These are phyloP conservation scores for Enteromius fasciolatus DNA, from an alignment of 2,797 vertebrate species.

Conservation along the genomic window DNA sequence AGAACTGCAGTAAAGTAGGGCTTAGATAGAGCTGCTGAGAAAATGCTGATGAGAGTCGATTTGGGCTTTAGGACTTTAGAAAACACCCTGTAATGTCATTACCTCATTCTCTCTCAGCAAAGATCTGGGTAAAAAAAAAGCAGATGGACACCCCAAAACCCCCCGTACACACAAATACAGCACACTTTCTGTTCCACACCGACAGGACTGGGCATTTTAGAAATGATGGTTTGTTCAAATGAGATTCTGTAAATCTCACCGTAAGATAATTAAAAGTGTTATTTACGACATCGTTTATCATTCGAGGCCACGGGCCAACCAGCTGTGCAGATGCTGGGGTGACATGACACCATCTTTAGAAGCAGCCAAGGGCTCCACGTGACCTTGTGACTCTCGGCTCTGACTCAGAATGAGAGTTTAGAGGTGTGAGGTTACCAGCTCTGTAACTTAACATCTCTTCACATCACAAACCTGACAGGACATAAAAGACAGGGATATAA, in stretches of 20 bases:
- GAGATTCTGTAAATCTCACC: background rate
- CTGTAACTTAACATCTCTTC: slow-evolving; percentile 14
- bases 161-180: background rate
- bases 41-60: slow-evolving; percentile 66
- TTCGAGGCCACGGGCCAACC: slow-evolving; percentile 23
- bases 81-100: slow-evolving; percentile 56
- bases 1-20: slow-evolving; percentile 45
- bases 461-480: background rate
- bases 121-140: slow-evolving; percentile 20
- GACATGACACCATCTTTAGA: slow-evolving; percentile 23
- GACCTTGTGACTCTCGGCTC: slow-evolving; percentile 23
- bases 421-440: slow-evolving; percentile 25
- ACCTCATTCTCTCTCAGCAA: slow-evolving; percentile 40
- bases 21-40: slow-evolving; percentile 60
- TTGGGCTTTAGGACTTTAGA: slow-evolving; percentile 35
- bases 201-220: background rate
- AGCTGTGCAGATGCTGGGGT: slow-evolving; percentile 21
- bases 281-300: slow-evolving; percentile 16
- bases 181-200: background rate
- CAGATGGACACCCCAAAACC: background rate
- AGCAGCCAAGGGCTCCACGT: slow-evolving; percentile 26
- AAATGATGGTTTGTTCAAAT: background rate
- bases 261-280: background rate
- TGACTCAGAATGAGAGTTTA: slow-evolving; percentile 15
- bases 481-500: slow-evolving; percentile 20